Evolutionary conservation across 2,113 vertebrate genomes (phyloP), one percentile per base, ranked within the genome.

Genomic region (Equus przewalskii): DNA sequence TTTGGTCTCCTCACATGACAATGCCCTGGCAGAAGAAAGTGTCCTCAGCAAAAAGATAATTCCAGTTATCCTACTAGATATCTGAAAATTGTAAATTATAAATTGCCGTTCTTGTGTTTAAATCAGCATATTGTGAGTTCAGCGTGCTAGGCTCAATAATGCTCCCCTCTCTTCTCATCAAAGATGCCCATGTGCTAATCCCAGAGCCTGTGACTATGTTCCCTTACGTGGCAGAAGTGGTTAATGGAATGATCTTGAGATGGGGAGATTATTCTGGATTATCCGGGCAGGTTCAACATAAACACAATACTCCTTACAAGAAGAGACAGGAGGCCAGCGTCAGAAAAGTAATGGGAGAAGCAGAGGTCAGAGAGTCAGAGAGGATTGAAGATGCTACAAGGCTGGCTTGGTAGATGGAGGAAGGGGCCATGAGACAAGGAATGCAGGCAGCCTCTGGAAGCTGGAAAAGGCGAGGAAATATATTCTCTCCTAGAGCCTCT

Each of bases 231-330:
- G 22, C 14, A 62, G 80, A 60, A 44, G 33, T 85, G 16, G 56
- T 60, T 82, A 89, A 30, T 16, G 18, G 26, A 72, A 81, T 9
- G 26, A 15, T n/a, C 16, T 51, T 62, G 67, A 91, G 21, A 51
- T 21, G 33, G 26, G 22, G 19, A n/a, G 49, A 51, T 64, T 44
- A n/a, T 26, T 46, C 33, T 73, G 64, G 16, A 54, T 96, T 62
- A 7, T 30, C 18, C 1, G 3, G 13, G 6, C 65, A 5, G 28
- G 28, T 24, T 14, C 46, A 21, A 5, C 0, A 7, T 33, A 44
- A 60, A 44, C 51, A 28, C 8, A 28, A 5, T 10, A 30, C 19
- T 60, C 12, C 14, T 86, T n/a, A 44, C 1, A 75, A 21, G 33
- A 92, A 12, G 4, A 96, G 60, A 8, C 33, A 1, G 8, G 46